These are phyloP conservation scores for Tragelaphus imberbis DNA, from an alignment of 2,113 vertebrate genomes.

Conservation along the genomic window DNA sequence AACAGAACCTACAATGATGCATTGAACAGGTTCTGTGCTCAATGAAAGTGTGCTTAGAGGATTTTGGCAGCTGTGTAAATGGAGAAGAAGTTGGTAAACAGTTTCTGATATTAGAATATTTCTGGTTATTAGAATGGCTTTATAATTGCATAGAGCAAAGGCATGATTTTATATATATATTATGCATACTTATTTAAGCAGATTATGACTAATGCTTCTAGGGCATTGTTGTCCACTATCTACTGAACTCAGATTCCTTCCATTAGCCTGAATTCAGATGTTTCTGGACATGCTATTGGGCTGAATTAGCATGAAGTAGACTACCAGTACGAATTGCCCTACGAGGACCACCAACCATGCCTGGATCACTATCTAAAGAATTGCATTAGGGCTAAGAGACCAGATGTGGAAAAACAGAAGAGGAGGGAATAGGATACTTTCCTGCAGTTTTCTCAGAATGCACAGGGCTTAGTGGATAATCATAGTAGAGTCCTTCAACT, in stretches of 20 bases:
- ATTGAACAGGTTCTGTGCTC: background rate
- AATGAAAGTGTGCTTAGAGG: background rate
- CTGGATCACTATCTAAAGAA: background rate
- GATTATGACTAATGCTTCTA: background rate
- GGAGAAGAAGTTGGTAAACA: background rate
- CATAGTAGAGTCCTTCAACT: background rate
- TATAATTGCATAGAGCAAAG: background rate
- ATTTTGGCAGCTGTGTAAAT: no score
- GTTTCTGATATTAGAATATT: background rate
- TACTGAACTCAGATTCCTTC: background rate
- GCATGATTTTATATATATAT: background rate
- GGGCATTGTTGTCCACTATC: background rate
- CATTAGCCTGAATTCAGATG: background rate
- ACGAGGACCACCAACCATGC: background rate
- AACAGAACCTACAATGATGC: background rate
- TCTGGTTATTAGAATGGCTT: background rate
- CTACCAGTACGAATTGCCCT: background rate
- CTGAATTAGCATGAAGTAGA: background rate
- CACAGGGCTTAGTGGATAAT: background rate
- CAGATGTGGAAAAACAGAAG: background rate
- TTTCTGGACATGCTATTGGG: background rate
- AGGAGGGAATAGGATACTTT: background rate
- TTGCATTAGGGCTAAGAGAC: background rate
- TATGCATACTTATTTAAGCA: background rate
- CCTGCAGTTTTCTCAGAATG: background rate